Percentiles rank a stretch among this genome's conserved stretches.
Conservation (phyloP, 2,888 invertebrate species). For the Ophraella communa region DNA sequence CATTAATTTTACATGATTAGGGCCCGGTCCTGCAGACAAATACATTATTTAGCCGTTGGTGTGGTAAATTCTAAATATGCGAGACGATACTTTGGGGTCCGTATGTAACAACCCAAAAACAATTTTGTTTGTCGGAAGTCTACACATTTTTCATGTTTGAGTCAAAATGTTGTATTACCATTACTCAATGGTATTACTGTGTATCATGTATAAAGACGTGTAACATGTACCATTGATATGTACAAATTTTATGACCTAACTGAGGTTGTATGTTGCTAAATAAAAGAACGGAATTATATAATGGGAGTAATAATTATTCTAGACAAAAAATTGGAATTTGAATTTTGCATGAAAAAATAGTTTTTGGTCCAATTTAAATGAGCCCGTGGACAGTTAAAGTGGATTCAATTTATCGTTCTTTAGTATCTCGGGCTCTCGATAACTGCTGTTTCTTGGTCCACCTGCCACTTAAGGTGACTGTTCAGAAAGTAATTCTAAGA, state of each 20-base stretch:
- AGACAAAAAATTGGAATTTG: too few species aligned
- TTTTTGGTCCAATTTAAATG: too few species aligned
- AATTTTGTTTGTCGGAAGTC: constrained; percentile 14
- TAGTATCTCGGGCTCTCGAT: too few species aligned
- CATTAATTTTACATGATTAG: too few species aligned
- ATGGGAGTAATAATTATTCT: too few species aligned
- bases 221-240: not conserved
- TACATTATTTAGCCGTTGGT: constrained; percentile 31
- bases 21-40: constrained; percentile 19
- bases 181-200: not conserved
- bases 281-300: not conserved
- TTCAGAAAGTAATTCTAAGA: too few species aligned
- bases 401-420: too few species aligned
- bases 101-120: constrained; percentile 10
- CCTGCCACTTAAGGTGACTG: too few species aligned
- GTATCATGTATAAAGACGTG: not conserved
- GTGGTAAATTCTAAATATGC: constrained; percentile 14
- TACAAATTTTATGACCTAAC: not conserved
- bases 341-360: too few species aligned
- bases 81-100: not conserved
- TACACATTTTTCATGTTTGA: constrained; percentile 13
- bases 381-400: too few species aligned
- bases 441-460: too few species aligned
- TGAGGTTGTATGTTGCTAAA: not conserved
- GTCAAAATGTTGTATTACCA: not conserved